phyloP scores from a whole-genome alignment of 2,797 vertebrate genomes.

The Threskiornis aethiopicus region DNA sequence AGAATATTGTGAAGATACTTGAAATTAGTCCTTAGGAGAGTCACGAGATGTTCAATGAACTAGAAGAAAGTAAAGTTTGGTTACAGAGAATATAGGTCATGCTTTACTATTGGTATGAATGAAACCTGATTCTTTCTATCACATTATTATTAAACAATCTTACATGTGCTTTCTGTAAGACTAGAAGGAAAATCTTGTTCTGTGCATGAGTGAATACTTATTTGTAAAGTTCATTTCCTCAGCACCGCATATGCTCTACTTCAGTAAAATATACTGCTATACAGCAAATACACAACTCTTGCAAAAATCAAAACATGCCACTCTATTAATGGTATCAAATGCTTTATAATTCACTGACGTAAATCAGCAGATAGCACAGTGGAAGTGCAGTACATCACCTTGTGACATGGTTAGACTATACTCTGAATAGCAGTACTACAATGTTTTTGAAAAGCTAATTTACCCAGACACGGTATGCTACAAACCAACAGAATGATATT shows the following conservation, averaged over 20 bases:
- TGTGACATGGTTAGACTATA: background rate
- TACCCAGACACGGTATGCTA: conserved; percentile 2
- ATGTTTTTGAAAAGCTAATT: conserved; percentile 30
- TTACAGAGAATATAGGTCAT: background rate
- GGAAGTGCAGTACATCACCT: background rate
- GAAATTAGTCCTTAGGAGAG: background rate
- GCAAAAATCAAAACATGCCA: background rate
- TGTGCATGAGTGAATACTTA: background rate
- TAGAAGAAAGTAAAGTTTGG: background rate
- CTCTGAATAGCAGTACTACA: background rate
- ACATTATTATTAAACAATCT: background rate
- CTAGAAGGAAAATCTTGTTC: background rate
- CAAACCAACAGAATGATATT: background rate
- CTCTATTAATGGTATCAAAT: conserved; percentile 18
- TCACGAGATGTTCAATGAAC: background rate
- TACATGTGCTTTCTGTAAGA: background rate
- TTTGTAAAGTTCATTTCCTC: background rate
- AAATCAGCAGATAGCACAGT: background rate
- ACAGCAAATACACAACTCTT: background rate
- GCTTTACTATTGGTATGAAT: background rate
- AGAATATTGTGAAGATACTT: background rate
- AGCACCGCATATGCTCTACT: background rate
- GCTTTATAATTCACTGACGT: background rate
- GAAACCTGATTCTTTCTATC: background rate
- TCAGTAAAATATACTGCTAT: background rate